Evolutionary conservation across 2,888 invertebrate genomes (phyloP).

Genomic region (Xestoiulus laeticollis): DNA sequence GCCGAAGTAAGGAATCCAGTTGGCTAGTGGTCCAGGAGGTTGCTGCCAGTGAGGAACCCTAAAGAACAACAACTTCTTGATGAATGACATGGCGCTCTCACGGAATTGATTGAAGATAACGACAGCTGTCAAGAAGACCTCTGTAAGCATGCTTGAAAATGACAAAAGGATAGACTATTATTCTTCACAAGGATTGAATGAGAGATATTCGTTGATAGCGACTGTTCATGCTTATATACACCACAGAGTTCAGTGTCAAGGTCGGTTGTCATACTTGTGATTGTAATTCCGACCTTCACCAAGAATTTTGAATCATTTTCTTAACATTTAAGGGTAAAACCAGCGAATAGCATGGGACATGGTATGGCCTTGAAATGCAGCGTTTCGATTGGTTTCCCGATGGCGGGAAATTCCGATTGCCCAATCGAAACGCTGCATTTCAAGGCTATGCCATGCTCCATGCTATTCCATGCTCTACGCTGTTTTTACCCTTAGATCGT

Average conservation of each 20-base stretch:
- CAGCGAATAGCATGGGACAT: too few species aligned
- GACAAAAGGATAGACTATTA: neutral
- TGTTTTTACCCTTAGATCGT: too few species aligned
- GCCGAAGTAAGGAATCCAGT: conserved; percentile 38
- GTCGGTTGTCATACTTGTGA: neutral
- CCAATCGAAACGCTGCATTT: too few species aligned
- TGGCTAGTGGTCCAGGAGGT: conserved; percentile 54
- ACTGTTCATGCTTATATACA: neutral
- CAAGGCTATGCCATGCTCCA: too few species aligned
- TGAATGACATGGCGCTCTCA: neutral
- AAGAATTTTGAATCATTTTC: neutral
- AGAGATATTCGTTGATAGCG: neutral
- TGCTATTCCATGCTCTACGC: too few species aligned
- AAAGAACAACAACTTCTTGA: neutral
- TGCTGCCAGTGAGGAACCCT: neutral
- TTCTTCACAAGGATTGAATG: neutral
- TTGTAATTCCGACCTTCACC: neutral
- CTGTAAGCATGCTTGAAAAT: neutral
- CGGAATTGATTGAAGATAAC: neutral
- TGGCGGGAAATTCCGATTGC: too few species aligned
- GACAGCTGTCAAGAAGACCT: neutral
- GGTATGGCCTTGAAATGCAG: too few species aligned
- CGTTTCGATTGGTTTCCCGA: too few species aligned
- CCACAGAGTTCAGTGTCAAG: neutral
- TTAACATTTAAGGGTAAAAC: too few species aligned